Base-by-base conservation (phyloP, 2,888 invertebrate genomes). In the Limenitis camilla region DNA sequence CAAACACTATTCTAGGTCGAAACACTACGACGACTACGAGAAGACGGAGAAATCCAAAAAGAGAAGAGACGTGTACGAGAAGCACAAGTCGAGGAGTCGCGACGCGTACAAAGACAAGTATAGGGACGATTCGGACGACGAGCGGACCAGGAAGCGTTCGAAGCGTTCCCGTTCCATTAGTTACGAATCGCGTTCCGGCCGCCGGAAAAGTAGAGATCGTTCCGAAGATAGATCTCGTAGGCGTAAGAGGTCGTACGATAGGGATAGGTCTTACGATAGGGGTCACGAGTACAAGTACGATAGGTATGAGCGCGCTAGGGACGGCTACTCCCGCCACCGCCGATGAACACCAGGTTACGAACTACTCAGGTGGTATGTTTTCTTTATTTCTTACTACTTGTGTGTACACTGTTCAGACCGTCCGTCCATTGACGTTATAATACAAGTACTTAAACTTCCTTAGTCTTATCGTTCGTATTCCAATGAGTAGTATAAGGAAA, bases 221-320 rank as follows among this genome's bases (percentile, higher is more conserved):
- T 72, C 74, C 40, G 73, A 71, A 50, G 76, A 74, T 35, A 68
- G 73, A 54, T 72, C 74, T 55, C 72, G 74, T 56, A 64, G 73
- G 56, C 65, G 74, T 61, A 74, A 67, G 61, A 61, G 71, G 54
- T 77, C 76, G 52, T 68, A 75, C 71, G 77, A 75, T 56, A 69
- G 75, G 69, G 74, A 67, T 49, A 63, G 69, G 65, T 69, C 68
- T 56, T 67, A 65, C 69, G 74, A 69, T 65, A 68, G 62, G 59
- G 19, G 19, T 19, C 19, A 19, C 19, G 19, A 19, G 19, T 19
- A 19, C 66, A 74, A 67, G 66, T 68, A 76, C 68, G 82, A 85
- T 78, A 82, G 79, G 83, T 82, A 85, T 83, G 84, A 81, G 71
- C 81, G 85, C 67, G 71, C 70, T 81, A 81, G 82, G 81, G 81